Percentiles rank a stretch among this genome's conserved stretches.
Evolutionary conservation across 2,888 invertebrate species (phyloP).

Genomic region (Andricus quercusramuli): DNA sequence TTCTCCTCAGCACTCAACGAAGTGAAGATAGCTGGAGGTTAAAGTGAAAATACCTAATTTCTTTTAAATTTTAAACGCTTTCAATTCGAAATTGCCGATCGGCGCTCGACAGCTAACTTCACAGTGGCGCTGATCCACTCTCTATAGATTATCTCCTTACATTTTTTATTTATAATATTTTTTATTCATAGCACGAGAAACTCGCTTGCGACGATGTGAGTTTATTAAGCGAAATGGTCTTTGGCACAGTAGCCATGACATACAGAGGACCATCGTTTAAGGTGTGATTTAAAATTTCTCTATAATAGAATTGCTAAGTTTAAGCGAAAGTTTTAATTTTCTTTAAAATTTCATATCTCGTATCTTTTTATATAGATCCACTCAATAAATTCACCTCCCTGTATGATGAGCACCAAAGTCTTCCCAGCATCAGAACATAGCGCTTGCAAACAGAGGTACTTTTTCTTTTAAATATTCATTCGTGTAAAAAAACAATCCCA

Average conservation of each 20-base stretch:
- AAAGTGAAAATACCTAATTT: too few relatives aligned
- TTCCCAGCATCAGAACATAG: conserved; percentile 73
- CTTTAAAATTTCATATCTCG: not conserved
- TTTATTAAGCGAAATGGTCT: conserved; percentile 93
- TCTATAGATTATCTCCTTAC: not conserved
- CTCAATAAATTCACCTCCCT: conserved; percentile 78
- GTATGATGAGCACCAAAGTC: conserved; percentile 78
- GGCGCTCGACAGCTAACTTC: too few relatives aligned
- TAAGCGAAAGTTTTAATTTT: not conserved
- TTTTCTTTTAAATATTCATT: not conserved
- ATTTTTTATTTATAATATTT: not conserved
- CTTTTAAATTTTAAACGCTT: too few relatives aligned
- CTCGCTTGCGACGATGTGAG: conserved; percentile 82
- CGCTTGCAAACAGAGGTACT: conserved; percentile 66
- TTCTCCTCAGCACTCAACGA: too few relatives aligned
- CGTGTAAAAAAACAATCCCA: not conserved
- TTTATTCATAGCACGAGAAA: conserved; percentile 47
- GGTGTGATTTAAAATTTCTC: conserved; percentile 77
- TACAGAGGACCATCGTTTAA: conserved; percentile 93
- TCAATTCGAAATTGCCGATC: too few relatives aligned
- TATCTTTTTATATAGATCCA: conserved; percentile 73
- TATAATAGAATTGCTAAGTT: not conserved
- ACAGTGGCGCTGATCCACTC: too few relatives aligned
- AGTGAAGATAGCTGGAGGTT: too few relatives aligned
- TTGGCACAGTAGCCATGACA: conserved; percentile 94